Evolutionary conservation across 2,888 invertebrate species (phyloP), one percentile per base, ranked within the genome.

Genomic region (Incurvaria masculella): DNA sequence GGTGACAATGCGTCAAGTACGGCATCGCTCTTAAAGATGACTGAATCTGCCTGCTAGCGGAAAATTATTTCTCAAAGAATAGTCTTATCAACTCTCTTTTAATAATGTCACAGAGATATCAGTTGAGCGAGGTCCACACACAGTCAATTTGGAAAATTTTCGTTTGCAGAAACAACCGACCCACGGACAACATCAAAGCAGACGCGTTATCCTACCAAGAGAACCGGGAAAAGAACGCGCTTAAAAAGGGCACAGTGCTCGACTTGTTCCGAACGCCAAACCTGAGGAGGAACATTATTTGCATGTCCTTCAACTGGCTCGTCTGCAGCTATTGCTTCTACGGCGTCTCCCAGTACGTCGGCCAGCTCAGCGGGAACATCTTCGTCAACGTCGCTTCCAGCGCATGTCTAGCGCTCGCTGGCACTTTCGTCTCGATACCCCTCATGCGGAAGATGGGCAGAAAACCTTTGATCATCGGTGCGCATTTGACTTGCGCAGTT

Each of bases 221-320:
- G 45, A 54, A 63, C 55, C 46, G 57, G 53, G 45, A 61, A 23
- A 53, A 53, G 5, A 5, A 65, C 49, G 23, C 51, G 54, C 52
- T 42, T 63, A 57, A 38, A 64, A 66, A 70, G 33, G 80, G 80
- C 2, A 79, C 69, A 1, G 57, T 86, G 11, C 11, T 82, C 0
- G 88, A 89, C 66, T 69, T 91, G 42, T 81, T 90, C 53, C 75
- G 82, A 16, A 86, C 84, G 1, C 83, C 85, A 1, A 83, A 84
- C 58, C 70, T 90, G 65, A 72, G 89, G 48, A 66, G 72, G 42
- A 87, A 88, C 59, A 87, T 88, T 1, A 60, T 89, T 6, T 80
- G 83, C 41, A 85, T 90, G 68, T 83, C 84, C 51, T 86, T 87
- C 57, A 82, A 83, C 55, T 92, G 91, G 94, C 72, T 89, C 11